Evolutionary conservation across 2,797 vertebrate species (phyloP).

Genomic region (Nannoperca obscura): DNA sequence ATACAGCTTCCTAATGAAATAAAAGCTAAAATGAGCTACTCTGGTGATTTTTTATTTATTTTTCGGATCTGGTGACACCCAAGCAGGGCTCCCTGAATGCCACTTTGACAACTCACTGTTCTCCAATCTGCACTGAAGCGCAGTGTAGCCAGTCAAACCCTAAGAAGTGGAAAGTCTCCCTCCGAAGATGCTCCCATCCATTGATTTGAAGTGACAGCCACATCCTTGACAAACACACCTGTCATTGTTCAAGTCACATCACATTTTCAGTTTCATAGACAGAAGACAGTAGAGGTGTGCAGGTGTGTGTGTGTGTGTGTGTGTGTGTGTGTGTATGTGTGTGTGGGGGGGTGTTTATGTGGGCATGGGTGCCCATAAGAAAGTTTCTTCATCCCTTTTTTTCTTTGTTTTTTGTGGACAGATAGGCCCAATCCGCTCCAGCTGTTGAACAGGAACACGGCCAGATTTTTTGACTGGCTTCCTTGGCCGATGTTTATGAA

Average conservation of each 20-base stretch:
- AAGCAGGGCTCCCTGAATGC: slow-evolving; percentile 49
- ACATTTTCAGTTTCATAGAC: slow-evolving; percentile 80
- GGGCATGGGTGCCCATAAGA: slow-evolving; percentile 65
- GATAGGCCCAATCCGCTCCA: slow-evolving; percentile 69
- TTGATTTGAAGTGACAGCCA: slow-evolving; percentile 85
- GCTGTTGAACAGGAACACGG: slow-evolving; percentile 70
- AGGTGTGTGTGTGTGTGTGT: slow-evolving; percentile 46
- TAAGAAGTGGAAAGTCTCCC: slow-evolving; percentile 75
- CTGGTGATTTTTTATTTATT: neutral
- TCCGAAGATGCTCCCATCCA: slow-evolving; percentile 73
- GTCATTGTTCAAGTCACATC: slow-evolving; percentile 86
- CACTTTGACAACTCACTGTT: slow-evolving; percentile 77
- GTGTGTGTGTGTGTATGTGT: slow-evolving; percentile 22
- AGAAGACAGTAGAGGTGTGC: slow-evolving; percentile 67
- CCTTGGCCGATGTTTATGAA: slow-evolving; percentile 74
- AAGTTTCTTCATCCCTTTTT: slow-evolving; percentile 55
- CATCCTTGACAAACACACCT: slow-evolving; percentile 88
- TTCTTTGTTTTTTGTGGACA: slow-evolving; percentile 33
- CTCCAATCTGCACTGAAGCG: slow-evolving; percentile 64
- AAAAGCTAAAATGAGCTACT: slow-evolving; percentile 38
- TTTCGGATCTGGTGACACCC: slow-evolving; percentile 36
- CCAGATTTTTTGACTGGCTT: slow-evolving; percentile 70
- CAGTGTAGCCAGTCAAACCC: slow-evolving; percentile 67
- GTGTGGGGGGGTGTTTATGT: slow-evolving; percentile 11
- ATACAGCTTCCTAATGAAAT: slow-evolving; percentile 39